A percentile compares a stretch with the other conserved stretches of the same genome.
Conservation (phyloP, 2,797 vertebrate species). For the Lacerta agilis region DNA sequence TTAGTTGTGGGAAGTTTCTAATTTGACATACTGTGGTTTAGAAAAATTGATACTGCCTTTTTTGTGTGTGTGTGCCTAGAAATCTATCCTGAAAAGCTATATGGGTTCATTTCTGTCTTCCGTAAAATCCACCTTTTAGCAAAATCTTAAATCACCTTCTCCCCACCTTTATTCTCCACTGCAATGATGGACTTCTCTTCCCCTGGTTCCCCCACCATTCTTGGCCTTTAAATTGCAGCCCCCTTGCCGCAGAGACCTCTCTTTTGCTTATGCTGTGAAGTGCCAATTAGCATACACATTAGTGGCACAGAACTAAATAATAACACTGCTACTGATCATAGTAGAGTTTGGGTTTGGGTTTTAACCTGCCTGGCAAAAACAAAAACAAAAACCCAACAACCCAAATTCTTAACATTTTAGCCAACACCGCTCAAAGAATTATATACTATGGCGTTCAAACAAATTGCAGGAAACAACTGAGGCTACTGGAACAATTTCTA, state of each 20-base stretch:
- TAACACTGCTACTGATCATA: background rate
- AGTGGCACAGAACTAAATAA: background rate
- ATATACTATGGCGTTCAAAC: background rate
- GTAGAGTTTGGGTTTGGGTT: constrained; percentile 8
- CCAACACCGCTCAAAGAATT: background rate
- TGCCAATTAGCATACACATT: background rate
- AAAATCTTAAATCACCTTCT: background rate
- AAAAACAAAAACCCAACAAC: constrained; percentile 35
- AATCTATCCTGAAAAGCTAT: background rate
- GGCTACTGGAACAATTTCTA: constrained; percentile 16
- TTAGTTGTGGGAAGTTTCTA: background rate
- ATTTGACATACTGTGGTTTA: background rate
- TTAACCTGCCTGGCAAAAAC: background rate
- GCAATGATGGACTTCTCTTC: background rate
- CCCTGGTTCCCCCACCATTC: background rate
- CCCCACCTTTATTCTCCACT: background rate
- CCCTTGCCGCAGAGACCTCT: background rate
- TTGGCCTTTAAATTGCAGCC: background rate
- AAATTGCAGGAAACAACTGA: background rate
- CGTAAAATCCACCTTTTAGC: background rate
- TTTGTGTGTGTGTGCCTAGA: background rate
- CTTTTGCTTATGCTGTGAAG: background rate
- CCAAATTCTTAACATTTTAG: background rate
- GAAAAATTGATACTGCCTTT: background rate
- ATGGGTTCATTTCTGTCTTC: background rate